Evolutionary conservation across 2,797 vertebrate genomes (phyloP).

Genomic region (Chlorospingus flavigularis): DNA sequence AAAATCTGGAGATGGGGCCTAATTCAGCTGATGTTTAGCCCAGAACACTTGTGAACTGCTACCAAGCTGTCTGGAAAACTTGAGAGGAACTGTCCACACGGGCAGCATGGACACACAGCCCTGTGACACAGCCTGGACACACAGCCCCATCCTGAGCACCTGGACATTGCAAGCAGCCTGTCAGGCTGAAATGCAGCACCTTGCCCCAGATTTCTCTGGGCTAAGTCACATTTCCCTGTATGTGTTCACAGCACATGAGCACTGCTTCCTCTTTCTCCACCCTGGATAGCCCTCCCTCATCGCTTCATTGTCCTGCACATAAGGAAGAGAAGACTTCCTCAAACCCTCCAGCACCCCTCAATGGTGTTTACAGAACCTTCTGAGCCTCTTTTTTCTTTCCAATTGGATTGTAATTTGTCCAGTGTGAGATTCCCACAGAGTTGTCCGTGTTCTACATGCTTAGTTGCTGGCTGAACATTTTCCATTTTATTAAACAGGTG

Average conservation of each 20-base stretch:
- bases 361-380: background rate
- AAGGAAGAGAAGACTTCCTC: background rate
- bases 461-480: background rate
- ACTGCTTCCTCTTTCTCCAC: background rate
- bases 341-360: background rate
- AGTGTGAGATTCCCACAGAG: background rate
- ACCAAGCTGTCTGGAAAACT: background rate
- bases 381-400: background rate
- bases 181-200: background rate
- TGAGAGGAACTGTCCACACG: background rate
- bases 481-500: background rate
- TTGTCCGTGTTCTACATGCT: background rate
- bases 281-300: background rate
- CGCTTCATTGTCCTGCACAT: rapidly evolving
- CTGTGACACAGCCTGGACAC: too few relatives aligned
- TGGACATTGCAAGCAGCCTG: background rate
- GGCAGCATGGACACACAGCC: background rate
- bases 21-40: background rate
- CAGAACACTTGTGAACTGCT: background rate
- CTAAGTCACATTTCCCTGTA: background rate
- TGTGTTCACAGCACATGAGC: rapidly evolving
- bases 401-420: background rate
- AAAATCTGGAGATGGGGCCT: background rate
- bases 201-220: background rate
- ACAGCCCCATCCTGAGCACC: background rate